Base-by-base conservation (phyloP, 2,888 invertebrate genomes). In the Hesperia comma region DNA sequence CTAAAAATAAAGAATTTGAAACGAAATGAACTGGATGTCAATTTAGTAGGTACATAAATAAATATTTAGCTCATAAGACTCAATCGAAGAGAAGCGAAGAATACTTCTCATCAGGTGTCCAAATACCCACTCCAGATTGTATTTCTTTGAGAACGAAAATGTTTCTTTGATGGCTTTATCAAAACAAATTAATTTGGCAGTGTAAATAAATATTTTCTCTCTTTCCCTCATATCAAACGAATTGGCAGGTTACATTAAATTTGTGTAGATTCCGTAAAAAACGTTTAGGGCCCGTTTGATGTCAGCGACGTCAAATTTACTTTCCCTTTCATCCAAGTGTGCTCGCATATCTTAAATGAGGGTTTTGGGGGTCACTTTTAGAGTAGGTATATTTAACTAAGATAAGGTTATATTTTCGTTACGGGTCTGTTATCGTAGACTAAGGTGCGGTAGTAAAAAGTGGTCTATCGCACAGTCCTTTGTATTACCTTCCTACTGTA, bases 191-290 rank as follows among this genome's bases (percentile, higher is more conserved):
- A 61, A 37, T 51, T 61, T 17, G 61, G 33, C 51, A 17, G 37
- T 61, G 33, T 61, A 61, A 61, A 61, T 61, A 61, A 61, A 61
- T 15, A 61, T 49, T 61, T 61, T 61, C 19, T 49, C 43, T 41
- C 15, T 6, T 51, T 51, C 51, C 26, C 33, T 5, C 51, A 51
- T 61, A 61, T 61, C 61, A 61, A 61, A 61, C 49, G 19, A 37
- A 17, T 61, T 51, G 33, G 33, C 49, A 60, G 32, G 46, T 60
- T 26, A 51, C 61, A 51, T 61, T 61, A 61, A 61, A 61, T 61
- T 61, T 49, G 49, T 61, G 61, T 37, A 33, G 61, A 61, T 51
- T 61, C 61, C 40, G 49, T 46, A 60, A 54, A 51, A 51, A 51
- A 21, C 51, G 40, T 51, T 61, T 61, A 51, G 21, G 41, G 19